These are phyloP conservation scores for Pyrochroa serraticornis DNA, from an alignment of 2,888 invertebrate genomes.

Conservation along the genomic window DNA sequence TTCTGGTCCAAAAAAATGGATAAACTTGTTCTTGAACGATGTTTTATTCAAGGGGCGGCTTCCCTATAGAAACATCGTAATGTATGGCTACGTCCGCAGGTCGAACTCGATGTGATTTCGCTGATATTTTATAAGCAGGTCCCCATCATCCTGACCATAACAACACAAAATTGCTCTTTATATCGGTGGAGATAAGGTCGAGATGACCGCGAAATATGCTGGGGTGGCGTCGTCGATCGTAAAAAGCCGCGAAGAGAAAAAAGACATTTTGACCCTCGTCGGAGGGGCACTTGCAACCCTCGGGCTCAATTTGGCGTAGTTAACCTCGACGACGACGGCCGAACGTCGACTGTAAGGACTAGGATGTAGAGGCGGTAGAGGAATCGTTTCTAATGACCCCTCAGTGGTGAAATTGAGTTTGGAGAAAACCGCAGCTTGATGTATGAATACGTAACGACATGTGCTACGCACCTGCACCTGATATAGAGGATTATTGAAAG, in stretches of 20 bases:
- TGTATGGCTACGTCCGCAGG: constrained; percentile 42
- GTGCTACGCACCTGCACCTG: constrained; percentile 35
- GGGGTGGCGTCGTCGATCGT: constrained; percentile 43
- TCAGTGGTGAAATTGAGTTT: constrained; percentile 45
- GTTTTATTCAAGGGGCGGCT: neutral
- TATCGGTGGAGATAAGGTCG: constrained; percentile 37
- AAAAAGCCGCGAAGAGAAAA: constrained; percentile 53
- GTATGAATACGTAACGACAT: constrained; percentile 51
- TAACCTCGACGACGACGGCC: constrained; percentile 44
- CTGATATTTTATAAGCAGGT: constrained; percentile 40
- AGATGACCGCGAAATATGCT: constrained; percentile 43
- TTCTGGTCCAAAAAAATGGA: neutral
- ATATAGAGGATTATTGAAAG: too few relatives aligned
- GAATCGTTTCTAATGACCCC: constrained; percentile 43
- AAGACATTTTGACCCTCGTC: constrained; percentile 53
- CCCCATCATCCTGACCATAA: constrained; percentile 32
- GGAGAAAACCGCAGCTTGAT: constrained; percentile 42
- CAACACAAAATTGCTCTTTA: constrained; percentile 40
- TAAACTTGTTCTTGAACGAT: constrained; percentile 2
- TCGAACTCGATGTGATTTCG: constrained; percentile 44
- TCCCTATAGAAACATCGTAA: constrained; percentile 32
- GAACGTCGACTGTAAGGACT: constrained; percentile 37
- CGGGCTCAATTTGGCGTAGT: constrained; percentile 52
- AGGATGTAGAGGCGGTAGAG: constrained; percentile 27
- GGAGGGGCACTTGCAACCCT: constrained; percentile 45